Base-by-base conservation (phyloP, 2,888 invertebrate genomes). In the Arge pagana region DNA sequence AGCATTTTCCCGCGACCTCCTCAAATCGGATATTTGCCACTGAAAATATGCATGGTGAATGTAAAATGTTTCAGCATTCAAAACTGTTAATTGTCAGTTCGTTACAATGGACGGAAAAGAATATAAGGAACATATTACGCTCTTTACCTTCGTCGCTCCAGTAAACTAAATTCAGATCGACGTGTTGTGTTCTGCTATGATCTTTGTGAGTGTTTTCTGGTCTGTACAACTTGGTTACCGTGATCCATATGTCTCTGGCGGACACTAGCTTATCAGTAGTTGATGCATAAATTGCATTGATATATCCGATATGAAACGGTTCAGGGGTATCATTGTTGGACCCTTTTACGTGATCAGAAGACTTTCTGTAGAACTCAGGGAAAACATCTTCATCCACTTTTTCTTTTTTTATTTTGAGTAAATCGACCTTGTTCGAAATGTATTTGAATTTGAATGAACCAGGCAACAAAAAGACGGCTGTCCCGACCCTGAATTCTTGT, bases 291-390 rank as follows among this genome's bases (percentile, higher is more conserved):
- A 91, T 86, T 1, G 83, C 81, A 24, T 81, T 81, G 35, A 93
- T 86, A 41, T 84, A 81, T 1, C 85, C 91, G 7, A 93, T 81
- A 61, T 86, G 82, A 72, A 90, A 92, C 1, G 92, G 90, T 56
- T 88, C 85, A 0, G 88, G 86, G 0, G 88, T 87, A 55, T 87
- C 85, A 10, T 81, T 71, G 65, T 90, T 89, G 0, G 87, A 87
- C 0, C 89, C 88, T 61, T 88, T 87, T 16, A 86, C 72, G 57
- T 80, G 82, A 57, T 87, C 87, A 10, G 83, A 82, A 35, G 82
- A 84, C 76, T 91, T 92, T 50, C 92, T 80, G 71, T 91, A 92
- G 64, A 85, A 86, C 72, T 93, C 93, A 0, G 92, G 86, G 68
- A 89, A 92, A 24, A 85, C 70, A n/a, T 84, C 81, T 70, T 89